phyloP scores from a whole-genome alignment of 2,113 vertebrate species.

The Chamaea fasciata region DNA sequence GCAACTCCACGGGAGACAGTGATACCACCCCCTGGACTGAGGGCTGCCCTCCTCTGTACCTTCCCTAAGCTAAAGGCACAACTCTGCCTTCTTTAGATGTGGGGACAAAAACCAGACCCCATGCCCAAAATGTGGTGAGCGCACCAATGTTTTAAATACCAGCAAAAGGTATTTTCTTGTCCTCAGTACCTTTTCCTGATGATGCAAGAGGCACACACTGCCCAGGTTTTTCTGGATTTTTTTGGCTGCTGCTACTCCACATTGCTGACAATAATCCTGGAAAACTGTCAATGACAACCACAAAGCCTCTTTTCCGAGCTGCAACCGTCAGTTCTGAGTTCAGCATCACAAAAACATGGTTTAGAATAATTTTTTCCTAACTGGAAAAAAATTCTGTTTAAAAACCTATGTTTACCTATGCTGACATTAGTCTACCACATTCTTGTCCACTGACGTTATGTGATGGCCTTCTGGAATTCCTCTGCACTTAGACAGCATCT shows the following conservation, averaged over 20 bases:
- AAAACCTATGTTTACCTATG: constrained; percentile 5
- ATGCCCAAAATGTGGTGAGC: neutral
- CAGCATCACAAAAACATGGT: neutral
- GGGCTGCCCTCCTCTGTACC: neutral
- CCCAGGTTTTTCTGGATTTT: neutral
- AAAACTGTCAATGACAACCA: neutral
- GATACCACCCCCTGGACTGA: accelerated
- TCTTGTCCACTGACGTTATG: neutral
- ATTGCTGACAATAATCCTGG: neutral
- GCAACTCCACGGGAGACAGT: neutral
- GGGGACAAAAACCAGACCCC: neutral
- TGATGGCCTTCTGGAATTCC: constrained; percentile 3
- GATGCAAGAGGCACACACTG: neutral
- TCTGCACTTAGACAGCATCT: neutral
- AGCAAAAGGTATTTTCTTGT: neutral
- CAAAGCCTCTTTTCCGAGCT: neutral
- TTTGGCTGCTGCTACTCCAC: neutral
- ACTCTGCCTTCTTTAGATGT: neutral
- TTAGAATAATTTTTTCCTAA: neutral
- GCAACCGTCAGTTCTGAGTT: neutral
- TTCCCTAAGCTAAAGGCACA: neutral
- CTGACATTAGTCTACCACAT: neutral
- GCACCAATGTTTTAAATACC: neutral
- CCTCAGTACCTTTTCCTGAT: neutral
- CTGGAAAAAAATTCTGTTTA: neutral